Evolutionary conservation across 1,140 invertebrate genomes (phyloP), one percentile per base, ranked within the genome.

Genomic region (Macrocentrus cingulum): DNA sequence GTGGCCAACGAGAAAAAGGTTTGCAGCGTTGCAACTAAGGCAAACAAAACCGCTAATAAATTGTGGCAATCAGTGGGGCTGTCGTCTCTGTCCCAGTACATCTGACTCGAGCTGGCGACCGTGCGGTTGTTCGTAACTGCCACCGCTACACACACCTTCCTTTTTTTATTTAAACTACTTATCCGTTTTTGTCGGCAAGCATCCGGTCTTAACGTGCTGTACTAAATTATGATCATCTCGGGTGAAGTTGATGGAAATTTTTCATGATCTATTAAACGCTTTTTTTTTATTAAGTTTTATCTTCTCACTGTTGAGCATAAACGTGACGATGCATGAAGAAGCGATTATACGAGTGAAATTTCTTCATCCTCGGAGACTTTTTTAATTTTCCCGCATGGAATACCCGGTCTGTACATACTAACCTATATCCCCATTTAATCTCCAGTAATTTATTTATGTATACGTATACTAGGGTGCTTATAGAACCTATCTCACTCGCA

Each of bases 11-110:
- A 39, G 36, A 39, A 39, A 39, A 39, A 39, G 13, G 3, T 4
- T n/a, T 13, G 8, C 8, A 39, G 34, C 13, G 55, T 25, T 36
- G 19, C 3, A 22, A 39, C 3, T n/a, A 36, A 2, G 32, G 42
- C 29, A 44, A 46, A 36, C 45, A 44, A 41, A 48, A 56, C 29
- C 45, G 46, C 59, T 52, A 60, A 60, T 60, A 60, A 60, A 60
- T 60, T 60, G 59, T 55, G 59, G 59, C 59, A 60, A 60, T 60
- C 59, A 60, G 59, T 54, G 59, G 50, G 48, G 50, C 59, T 60
- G 59, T 60, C 59, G 36, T n/a, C n/a, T 45, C 44, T 59, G 39
- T 42, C 52, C 36, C 51, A 60, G 59, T 60, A 56, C 56, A 60
- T 60, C 59, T 60, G 55, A 55, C 59, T 60, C 51, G 16, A 44